Conservation (phyloP, 92 coral and sea anemone species). For the Actinostola sp. region DNA sequence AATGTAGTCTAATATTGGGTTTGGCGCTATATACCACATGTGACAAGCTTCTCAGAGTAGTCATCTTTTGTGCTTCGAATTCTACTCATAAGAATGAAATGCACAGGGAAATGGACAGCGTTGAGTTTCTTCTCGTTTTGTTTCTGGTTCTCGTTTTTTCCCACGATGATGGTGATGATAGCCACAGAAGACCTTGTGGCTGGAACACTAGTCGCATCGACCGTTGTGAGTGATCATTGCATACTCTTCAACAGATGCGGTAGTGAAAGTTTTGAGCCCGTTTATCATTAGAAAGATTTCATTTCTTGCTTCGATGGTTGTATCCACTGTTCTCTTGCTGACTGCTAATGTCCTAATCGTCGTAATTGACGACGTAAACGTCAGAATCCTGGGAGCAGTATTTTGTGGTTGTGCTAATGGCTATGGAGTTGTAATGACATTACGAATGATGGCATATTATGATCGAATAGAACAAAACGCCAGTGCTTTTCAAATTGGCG, state of each 20-base stretch:
- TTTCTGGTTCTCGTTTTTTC: too few relatives aligned
- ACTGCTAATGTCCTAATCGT: neutral
- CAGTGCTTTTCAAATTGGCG: neutral
- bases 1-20: too few relatives aligned
- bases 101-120: too few relatives aligned
- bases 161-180: neutral
- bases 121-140: too few relatives aligned
- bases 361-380: neutral
- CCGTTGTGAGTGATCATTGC: neutral
- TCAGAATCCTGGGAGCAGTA: neutral
- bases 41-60: too few relatives aligned
- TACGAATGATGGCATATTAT: neutral
- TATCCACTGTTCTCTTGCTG: neutral
- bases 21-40: too few relatives aligned
- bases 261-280: neutral
- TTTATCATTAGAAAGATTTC: neutral
- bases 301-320: neutral
- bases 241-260: neutral
- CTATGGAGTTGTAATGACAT: neutral
- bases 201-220: neutral
- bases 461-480: neutral
- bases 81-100: too few relatives aligned
- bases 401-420: neutral
- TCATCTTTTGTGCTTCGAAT: too few relatives aligned
- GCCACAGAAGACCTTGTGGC: slow-evolving; percentile 9